A percentile compares a stretch with the other conserved stretches of the same genome.
phyloP scores from a whole-genome alignment of 2,113 vertebrate species.

The Chionomys nivalis region DNA sequence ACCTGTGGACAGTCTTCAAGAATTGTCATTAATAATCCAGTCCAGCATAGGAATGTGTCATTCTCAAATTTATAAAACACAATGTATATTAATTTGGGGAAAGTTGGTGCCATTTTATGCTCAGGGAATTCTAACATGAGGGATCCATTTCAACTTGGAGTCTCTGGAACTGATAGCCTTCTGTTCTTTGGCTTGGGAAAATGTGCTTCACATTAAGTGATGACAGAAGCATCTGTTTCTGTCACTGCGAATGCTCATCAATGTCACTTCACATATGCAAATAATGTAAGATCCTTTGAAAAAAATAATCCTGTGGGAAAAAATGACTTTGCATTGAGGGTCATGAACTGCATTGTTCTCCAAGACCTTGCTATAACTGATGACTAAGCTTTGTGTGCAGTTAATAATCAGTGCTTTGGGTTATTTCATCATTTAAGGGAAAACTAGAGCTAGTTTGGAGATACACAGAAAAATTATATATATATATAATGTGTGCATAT shows the following conservation, averaged over 20 bases:
- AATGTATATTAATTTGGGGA: not conserved
- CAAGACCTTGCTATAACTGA: constrained; percentile 3
- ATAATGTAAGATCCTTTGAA: not conserved
- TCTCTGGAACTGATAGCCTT: constrained; percentile 40
- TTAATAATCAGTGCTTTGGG: not conserved
- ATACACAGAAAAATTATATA: not conserved
- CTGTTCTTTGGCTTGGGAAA: constrained; percentile 46
- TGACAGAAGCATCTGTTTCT: constrained; percentile 74
- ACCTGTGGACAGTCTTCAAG: not conserved
- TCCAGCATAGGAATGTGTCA: not conserved
- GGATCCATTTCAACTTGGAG: not conserved
- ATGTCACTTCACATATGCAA: constrained; percentile 50
- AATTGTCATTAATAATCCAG: not conserved
- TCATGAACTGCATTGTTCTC: constrained; percentile 38
- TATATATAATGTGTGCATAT: not conserved
- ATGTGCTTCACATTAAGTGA: constrained; percentile 49
- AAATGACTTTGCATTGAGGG: constrained; percentile 53
- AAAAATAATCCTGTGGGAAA: not conserved
- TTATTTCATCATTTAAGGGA: not conserved
- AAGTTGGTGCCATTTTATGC: constrained; percentile 13
- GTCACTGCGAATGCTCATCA: constrained; percentile 49
- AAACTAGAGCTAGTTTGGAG: not conserved
- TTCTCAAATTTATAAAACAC: not conserved
- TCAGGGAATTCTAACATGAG: not conserved
- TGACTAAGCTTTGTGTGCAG: not conserved